Percentiles rank a stretch among this genome's conserved stretches.
Conservation (phyloP, 2,797 vertebrate genomes). For the Gymnoscopelus braueri region DNA sequence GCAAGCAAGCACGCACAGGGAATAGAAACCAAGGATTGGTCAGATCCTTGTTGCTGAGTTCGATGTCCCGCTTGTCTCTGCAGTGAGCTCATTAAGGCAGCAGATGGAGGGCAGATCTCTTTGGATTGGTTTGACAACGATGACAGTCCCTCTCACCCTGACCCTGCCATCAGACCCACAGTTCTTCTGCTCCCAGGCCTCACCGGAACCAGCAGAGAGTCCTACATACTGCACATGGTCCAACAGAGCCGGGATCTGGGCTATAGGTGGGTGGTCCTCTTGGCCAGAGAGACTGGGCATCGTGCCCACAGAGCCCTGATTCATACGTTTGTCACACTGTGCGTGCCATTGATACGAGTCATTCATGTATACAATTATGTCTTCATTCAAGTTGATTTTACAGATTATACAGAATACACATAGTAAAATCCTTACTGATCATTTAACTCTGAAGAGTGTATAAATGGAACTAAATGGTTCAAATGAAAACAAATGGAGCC, state of each 20-base stretch:
- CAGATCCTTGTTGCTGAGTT: conserved; percentile 38
- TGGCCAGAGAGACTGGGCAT: conserved; percentile 37
- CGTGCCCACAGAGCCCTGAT: conserved; percentile 31
- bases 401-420: no score
- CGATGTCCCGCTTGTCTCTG: conserved; percentile 61
- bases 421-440: no score
- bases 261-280: conserved; percentile 88
- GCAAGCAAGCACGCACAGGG: conserved; percentile 1
- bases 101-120: conserved; percentile 98
- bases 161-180: conserved; percentile 89
- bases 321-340: conserved; percentile 28
- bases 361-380: no score
- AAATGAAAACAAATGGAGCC: neutral
- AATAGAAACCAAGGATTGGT: conserved; percentile 2
- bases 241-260: conserved; percentile 92
- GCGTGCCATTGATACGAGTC: no score
- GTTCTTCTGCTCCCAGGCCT: conserved; percentile 94
- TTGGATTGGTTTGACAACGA: conserved; percentile 98
- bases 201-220: conserved; percentile 97
- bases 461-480: no score
- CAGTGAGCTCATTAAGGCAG: conserved; percentile 96
- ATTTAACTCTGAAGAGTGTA: no score
- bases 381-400: no score
- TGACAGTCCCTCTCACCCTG: conserved; percentile 83
- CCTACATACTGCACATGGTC: conserved; percentile 99